Conservation (phyloP, 2,888 invertebrate genomes). For the Pyrgus malvae region DNA sequence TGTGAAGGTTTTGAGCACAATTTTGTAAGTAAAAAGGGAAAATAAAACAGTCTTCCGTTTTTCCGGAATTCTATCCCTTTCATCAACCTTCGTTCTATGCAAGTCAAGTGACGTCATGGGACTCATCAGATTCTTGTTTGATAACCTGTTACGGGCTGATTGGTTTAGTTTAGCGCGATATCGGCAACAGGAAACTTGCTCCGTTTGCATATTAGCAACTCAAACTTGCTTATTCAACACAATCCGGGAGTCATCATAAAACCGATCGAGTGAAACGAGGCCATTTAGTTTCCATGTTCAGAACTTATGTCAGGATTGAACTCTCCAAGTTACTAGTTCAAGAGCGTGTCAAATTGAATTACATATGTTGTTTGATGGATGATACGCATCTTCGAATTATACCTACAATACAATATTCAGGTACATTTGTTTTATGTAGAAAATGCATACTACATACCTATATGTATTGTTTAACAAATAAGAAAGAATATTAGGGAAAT, state of each 20-base stretch:
- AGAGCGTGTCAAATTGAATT: background rate
- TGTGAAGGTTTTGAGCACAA: too few relatives aligned
- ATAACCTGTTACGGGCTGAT: conserved; percentile 17
- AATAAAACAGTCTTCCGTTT: too few relatives aligned
- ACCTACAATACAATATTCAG: too few relatives aligned
- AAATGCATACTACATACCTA: too few relatives aligned
- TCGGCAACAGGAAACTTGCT: conserved; percentile 10
- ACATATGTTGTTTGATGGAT: background rate
- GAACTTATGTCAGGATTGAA: background rate
- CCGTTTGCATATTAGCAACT: conserved; percentile 11
- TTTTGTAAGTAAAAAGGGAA: too few relatives aligned
- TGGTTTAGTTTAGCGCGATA: background rate
- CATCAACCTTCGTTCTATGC: too few relatives aligned
- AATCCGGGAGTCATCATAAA: conserved; percentile 14
- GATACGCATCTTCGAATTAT: too few relatives aligned
- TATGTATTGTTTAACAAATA: too few relatives aligned
- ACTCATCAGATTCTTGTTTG: conserved; percentile 3
- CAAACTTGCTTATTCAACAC: conserved; percentile 15
- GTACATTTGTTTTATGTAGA: too few relatives aligned
- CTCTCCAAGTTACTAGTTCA: background rate
- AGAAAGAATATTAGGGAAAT: too few relatives aligned
- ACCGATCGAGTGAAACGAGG: conserved; percentile 9
- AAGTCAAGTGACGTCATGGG: background rate
- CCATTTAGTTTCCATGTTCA: conserved; percentile 10
- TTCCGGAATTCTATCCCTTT: too few relatives aligned